Percentiles rank a stretch among this genome's conserved stretches.
Conservation (phyloP, 2,113 vertebrate species). For the Agapornis roseicollis region DNA sequence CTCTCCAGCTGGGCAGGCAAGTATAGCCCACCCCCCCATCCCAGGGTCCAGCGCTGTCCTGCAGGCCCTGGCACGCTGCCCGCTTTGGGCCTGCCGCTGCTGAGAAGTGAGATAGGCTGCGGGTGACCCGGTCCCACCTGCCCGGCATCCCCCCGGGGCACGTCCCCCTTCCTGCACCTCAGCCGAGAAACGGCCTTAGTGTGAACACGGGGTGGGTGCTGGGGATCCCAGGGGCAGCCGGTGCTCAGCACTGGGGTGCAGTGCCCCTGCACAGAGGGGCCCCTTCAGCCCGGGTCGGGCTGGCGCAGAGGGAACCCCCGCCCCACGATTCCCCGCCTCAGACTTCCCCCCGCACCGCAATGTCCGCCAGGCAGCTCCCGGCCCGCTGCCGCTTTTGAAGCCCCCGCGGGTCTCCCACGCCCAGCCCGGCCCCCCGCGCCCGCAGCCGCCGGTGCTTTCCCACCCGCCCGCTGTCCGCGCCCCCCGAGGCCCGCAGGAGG, state of each 20-base stretch:
- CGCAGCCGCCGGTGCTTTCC: slow-evolving; percentile 20
- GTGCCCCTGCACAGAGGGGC: not conserved
- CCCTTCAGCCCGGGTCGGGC: not conserved
- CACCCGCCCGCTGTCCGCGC: not conserved
- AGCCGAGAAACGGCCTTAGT: not conserved
- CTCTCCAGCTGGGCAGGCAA: not conserved
- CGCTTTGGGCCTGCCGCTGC: not conserved
- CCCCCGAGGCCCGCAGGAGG: not conserved
- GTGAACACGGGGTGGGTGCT: not conserved
- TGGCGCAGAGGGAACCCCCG: not conserved
- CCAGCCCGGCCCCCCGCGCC: not conserved
- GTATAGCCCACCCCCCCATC: not conserved
- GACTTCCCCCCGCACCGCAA: not conserved
- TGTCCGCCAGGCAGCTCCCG: not conserved
- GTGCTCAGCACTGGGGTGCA: not conserved
- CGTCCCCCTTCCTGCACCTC: not conserved
- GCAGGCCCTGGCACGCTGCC: rapidly evolving
- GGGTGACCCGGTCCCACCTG: not conserved
- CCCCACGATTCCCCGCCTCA: not conserved
- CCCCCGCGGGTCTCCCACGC: not conserved
- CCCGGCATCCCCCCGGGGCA: too few species aligned
- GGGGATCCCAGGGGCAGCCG: not conserved
- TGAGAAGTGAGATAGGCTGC: not conserved
- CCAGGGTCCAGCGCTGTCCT: not conserved
- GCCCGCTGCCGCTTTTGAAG: not conserved